Evolutionary conservation across 2,797 vertebrate genomes (phyloP).

Genomic region (Spinibarbus caldwelli): DNA sequence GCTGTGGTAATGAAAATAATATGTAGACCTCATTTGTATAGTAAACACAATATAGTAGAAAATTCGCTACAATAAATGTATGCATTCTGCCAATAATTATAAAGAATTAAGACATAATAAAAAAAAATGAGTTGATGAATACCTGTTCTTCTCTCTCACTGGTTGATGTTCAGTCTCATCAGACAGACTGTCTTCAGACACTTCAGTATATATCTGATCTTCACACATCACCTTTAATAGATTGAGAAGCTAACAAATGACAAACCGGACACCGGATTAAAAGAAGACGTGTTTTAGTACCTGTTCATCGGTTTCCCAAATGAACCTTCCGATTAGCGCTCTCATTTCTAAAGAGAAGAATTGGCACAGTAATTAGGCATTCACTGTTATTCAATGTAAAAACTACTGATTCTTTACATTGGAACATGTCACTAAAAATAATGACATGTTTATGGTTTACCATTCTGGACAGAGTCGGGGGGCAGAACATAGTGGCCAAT

Average conservation of each 20-base stretch:
- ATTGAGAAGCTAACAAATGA: constrained; percentile 7
- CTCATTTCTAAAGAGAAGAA: constrained; percentile 82
- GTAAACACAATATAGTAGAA: background rate
- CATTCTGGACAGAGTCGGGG: constrained; percentile 86
- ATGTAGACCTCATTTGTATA: background rate
- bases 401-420: background rate
- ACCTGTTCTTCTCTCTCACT: constrained; percentile 45
- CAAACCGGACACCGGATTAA: background rate
- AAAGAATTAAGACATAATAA: background rate
- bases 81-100: background rate
- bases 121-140: background rate
- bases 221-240: background rate
- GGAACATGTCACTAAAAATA: background rate
- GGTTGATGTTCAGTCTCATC: constrained; percentile 12
- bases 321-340: constrained; percentile 81
- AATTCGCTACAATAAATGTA: background rate
- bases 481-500: constrained; percentile 92
- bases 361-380: background rate
- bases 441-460: background rate
- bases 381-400: background rate
- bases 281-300: constrained; percentile 66
- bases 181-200: constrained; percentile 7
- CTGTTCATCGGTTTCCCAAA: constrained; percentile 85
- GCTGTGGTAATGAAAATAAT: background rate
- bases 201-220: background rate